phyloP scores from a whole-genome alignment of 2,888 invertebrate genomes.

The Tiphia femorata region DNA sequence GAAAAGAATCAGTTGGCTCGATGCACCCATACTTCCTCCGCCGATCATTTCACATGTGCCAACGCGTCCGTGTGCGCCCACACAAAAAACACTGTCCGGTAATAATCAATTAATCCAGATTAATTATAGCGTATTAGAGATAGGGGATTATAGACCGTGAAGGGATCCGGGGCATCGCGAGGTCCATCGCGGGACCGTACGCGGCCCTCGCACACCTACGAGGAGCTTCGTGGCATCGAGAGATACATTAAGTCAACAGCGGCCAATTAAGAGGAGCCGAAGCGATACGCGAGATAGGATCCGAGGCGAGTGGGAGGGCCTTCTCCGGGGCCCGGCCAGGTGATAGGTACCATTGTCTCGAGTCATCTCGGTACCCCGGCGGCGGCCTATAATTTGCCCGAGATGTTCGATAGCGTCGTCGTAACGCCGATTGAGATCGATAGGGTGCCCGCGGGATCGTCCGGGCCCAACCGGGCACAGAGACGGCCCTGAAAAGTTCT shows the following conservation, averaged over 20 bases:
- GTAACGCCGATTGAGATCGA: conserved; percentile 51
- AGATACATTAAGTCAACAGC: conserved; percentile 47
- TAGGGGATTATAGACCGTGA: no score
- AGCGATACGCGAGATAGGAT: conserved; percentile 40
- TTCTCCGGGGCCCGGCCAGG: conserved; percentile 30
- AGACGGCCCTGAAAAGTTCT: not conserved
- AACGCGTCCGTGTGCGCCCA: no score
- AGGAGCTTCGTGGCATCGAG: conserved; percentile 24
- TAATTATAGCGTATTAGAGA: no score
- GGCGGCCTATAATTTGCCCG: conserved; percentile 50
- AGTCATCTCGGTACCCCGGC: conserved; percentile 40
- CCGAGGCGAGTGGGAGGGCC: conserved; percentile 27
- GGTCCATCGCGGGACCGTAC: not conserved
- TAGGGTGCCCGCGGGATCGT: conserved; percentile 30
- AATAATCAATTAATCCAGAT: no score
- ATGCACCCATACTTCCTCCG: no score
- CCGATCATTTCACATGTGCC: no score
- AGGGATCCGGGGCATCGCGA: no score
- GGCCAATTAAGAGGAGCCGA: conserved; percentile 48
- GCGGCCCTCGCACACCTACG: no score
- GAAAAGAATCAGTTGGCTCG: no score
- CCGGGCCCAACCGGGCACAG: conserved; percentile 15
- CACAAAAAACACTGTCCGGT: no score
- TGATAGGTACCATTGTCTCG: conserved; percentile 51
- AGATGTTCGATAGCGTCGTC: conserved; percentile 44